phyloP scores from a whole-genome alignment of 2,888 invertebrate species.

The Laothoe populi region DNA sequence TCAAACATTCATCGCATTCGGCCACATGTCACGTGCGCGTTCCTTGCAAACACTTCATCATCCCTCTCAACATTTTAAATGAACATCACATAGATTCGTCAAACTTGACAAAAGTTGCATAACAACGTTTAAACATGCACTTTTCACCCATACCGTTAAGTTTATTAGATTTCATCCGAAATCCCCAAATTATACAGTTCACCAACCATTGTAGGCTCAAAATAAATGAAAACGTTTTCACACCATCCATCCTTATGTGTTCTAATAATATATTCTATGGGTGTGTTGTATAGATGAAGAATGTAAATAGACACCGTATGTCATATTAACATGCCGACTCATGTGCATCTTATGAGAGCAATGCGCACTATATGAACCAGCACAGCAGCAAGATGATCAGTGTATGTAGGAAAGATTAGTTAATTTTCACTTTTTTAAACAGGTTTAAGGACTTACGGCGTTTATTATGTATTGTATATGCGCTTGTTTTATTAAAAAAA shows the following conservation, averaged over 20 bases:
- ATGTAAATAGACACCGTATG: too few species aligned
- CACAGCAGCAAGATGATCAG: too few species aligned
- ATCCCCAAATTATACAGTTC: conserved; percentile 12
- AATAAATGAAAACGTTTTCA: conserved; percentile 1
- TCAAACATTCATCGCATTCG: conserved; percentile 30
- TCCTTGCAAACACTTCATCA: conserved; percentile 15
- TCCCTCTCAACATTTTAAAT: background rate
- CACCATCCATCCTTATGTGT: background rate
- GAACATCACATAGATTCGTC: conserved; percentile 17
- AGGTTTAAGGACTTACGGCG: too few species aligned
- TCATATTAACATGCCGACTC: too few species aligned
- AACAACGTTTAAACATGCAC: conserved; percentile 19
- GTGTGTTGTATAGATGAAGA: background rate
- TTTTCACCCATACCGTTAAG: conserved; percentile 8
- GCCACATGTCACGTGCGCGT: conserved; percentile 19
- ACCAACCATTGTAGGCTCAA: background rate
- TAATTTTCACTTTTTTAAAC: too few species aligned
- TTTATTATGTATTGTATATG: too few species aligned
- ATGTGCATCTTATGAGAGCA: too few species aligned
- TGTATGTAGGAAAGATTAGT: too few species aligned
- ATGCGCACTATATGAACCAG: too few species aligned
- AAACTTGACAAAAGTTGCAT: conserved; percentile 16
- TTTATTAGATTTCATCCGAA: conserved; percentile 4
- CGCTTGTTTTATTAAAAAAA: too few species aligned
- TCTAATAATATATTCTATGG: too few species aligned